Percentiles rank a stretch among this genome's conserved stretches.
Evolutionary conservation across 2,113 vertebrate species (phyloP).

Genomic region (Leucosticte australis): DNA sequence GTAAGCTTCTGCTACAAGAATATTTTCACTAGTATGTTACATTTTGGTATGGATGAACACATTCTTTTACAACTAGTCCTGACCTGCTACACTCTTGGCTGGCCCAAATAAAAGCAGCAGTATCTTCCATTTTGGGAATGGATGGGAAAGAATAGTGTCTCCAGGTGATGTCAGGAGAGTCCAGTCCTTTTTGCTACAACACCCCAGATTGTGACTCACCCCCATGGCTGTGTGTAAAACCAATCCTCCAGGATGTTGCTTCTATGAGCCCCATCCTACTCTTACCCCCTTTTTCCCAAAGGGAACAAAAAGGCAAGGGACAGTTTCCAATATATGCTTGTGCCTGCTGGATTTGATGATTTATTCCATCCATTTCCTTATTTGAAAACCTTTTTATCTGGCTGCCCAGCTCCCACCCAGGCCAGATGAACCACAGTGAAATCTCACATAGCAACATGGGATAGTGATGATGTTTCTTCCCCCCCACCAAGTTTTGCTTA

Average conservation of each 20-base stretch:
- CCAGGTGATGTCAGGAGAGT: not conserved
- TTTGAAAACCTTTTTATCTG: not conserved
- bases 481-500: not conserved
- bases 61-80: not conserved
- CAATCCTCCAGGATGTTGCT: not conserved
- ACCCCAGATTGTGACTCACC: not conserved
- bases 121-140: not conserved
- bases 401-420: not conserved
- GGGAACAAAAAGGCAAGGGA: not conserved
- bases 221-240: not conserved
- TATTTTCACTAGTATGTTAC: not conserved
- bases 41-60: not conserved
- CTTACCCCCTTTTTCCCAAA: not conserved
- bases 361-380: not conserved
- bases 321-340: not conserved
- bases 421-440: not conserved
- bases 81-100: not conserved
- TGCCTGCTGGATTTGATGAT: not conserved
- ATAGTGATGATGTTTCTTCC: not conserved
- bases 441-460: not conserved
- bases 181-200: not conserved
- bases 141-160: not conserved
- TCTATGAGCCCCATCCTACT: fast-evolving
- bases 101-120: not conserved
- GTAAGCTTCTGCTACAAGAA: not conserved